Conservation (phyloP, 2,888 invertebrate genomes). For the Eumacrocentrus americanus region DNA sequence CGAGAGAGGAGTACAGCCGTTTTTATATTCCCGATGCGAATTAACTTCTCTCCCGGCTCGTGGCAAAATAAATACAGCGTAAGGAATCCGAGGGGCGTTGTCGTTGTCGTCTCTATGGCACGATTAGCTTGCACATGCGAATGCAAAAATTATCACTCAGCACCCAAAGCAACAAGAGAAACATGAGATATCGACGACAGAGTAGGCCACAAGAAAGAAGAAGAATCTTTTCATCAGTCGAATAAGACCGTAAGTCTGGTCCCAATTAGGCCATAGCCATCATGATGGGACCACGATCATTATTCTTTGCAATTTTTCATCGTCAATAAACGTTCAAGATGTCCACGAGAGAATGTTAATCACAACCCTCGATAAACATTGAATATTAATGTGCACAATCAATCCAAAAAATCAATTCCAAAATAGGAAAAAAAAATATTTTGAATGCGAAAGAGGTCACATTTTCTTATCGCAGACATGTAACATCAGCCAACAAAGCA, state of each 20-base stretch:
- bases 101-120: not conserved
- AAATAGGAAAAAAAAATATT: no score
- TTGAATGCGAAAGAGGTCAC: no score
- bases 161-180: no score
- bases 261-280: slow-evolving; percentile 14
- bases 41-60: slow-evolving; percentile 21
- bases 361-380: not conserved
- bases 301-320: slow-evolving; percentile 21
- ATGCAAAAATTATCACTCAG: slow-evolving; percentile 13
- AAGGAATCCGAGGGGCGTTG: slow-evolving; percentile 9
- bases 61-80: slow-evolving; percentile 25
- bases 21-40: slow-evolving; percentile 5
- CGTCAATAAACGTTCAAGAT: not conserved
- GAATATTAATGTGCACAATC: not conserved
- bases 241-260: slow-evolving; percentile 6
- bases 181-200: not conserved
- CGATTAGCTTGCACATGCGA: not conserved
- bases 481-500: no score
- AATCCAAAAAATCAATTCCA: no score
- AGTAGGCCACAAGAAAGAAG: not conserved
- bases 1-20: no score
- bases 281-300: not conserved
- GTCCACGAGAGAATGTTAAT: not conserved
- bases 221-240: not conserved
- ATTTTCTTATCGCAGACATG: no score